phyloP scores from a whole-genome alignment of 2,113 vertebrate genomes.

The Chrysemys picta region DNA sequence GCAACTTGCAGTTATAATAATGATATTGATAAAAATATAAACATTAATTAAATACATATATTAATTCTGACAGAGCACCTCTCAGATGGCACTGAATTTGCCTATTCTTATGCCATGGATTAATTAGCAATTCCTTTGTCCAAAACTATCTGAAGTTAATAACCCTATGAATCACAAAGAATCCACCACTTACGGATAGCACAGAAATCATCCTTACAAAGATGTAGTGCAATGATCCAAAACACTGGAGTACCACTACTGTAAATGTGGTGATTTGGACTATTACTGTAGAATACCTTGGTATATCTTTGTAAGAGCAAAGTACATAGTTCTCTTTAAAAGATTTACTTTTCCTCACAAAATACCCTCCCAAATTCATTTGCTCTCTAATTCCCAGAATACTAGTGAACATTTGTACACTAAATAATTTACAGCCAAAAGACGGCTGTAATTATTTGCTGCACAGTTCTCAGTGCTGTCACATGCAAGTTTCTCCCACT shows the following conservation, averaged over 20 bases:
- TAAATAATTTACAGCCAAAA: not conserved
- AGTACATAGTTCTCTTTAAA: not conserved
- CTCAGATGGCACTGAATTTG: not conserved
- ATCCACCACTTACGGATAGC: not conserved
- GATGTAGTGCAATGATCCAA: not conserved
- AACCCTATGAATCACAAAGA: not conserved
- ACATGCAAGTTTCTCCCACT: not conserved
- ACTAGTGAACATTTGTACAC: not conserved
- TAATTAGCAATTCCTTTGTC: not conserved
- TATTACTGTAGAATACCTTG: not conserved
- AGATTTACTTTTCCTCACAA: not conserved
- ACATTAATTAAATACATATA: slow-evolving; percentile 18
- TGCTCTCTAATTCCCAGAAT: not conserved
- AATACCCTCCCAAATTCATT: not conserved
- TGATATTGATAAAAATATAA: slow-evolving; percentile 16
- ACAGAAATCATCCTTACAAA: not conserved
- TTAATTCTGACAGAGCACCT: not conserved
- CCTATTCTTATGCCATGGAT: not conserved
- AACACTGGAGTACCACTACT: not conserved
- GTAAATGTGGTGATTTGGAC: accelerated
- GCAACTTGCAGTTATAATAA: slow-evolving; percentile 24
- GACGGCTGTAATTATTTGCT: not conserved
- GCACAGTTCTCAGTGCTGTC: not conserved
- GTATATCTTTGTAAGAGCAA: not conserved
- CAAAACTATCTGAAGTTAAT: not conserved